A percentile compares a stretch with the other conserved stretches of the same genome.
These are phyloP conservation scores for Dendrolimus pini DNA, from an alignment of 2,888 invertebrate species.

Conservation along the genomic window DNA sequence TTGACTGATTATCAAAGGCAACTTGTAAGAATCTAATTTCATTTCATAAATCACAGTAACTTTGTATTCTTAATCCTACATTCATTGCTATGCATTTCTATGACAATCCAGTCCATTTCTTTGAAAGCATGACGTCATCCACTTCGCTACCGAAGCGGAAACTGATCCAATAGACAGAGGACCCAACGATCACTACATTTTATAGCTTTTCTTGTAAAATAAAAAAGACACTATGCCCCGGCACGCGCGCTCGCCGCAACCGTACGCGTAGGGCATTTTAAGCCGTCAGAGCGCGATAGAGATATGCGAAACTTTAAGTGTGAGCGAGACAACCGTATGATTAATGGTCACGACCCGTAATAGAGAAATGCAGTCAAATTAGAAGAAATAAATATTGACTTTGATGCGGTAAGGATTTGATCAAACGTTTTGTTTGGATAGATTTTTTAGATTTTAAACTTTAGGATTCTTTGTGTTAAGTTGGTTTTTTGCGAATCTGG, in stretches of 20 bases:
- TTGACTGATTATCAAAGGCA: no score
- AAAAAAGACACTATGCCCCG: constrained; percentile 47
- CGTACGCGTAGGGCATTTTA: constrained; percentile 56
- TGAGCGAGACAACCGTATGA: constrained; percentile 40
- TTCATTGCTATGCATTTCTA: background rate
- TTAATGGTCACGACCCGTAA: constrained; percentile 54
- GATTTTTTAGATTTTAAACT: no score
- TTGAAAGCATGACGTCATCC: constrained; percentile 3
- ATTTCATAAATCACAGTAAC: no score
- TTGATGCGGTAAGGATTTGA: constrained; percentile 22
- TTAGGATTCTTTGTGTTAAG: no score
- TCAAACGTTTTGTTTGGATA: background rate
- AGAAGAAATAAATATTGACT: constrained; percentile 62
- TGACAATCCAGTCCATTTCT: background rate
- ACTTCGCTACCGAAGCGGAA: constrained; percentile 32
- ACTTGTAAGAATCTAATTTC: no score
- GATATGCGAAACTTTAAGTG: constrained; percentile 10
- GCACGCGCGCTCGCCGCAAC: constrained; percentile 58
- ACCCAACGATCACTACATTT: constrained; percentile 48
- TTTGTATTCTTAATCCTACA: background rate
- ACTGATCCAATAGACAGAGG: constrained; percentile 38
- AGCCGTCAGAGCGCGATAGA: constrained; percentile 36
- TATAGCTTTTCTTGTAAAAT: constrained; percentile 59
- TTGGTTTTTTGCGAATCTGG: no score
- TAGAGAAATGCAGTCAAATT: constrained; percentile 70